A percentile compares a stretch with the other conserved stretches of the same genome.
Evolutionary conservation across 2,113 vertebrate species (phyloP).

Genomic region (Tenrec ecaudatus): DNA sequence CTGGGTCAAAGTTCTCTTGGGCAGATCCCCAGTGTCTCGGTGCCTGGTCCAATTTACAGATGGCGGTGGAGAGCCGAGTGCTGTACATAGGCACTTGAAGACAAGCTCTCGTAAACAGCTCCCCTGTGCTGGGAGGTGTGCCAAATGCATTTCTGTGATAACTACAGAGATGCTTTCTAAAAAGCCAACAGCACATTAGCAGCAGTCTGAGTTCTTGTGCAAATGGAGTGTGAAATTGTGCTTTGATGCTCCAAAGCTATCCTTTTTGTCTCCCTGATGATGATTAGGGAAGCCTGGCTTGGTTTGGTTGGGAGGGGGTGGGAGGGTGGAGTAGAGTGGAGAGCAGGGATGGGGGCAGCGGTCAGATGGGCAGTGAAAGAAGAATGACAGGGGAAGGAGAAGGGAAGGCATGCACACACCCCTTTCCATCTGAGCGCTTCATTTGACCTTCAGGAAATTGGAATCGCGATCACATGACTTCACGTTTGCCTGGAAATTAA

Average conservation of each 20-base stretch:
- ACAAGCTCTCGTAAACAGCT: slow-evolving; percentile 87
- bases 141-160: slow-evolving; percentile 86
- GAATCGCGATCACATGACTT: slow-evolving; percentile 55
- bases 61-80: slow-evolving; percentile 82
- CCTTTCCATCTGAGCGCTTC: slow-evolving; percentile 47
- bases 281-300: slow-evolving; percentile 84
- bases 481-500: slow-evolving; percentile 74
- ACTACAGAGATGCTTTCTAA: slow-evolving; percentile 85
- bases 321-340: slow-evolving; percentile 11
- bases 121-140: slow-evolving; percentile 82
- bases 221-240: slow-evolving; percentile 89
- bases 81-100: slow-evolving; percentile 83
- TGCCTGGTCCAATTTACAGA: slow-evolving; percentile 84
- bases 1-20: slow-evolving; percentile 76
- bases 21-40: slow-evolving; percentile 79
- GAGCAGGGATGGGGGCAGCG: slow-evolving; percentile 32
- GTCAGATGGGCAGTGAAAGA: slow-evolving; percentile 65
- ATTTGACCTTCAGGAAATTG: slow-evolving; percentile 84
- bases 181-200: slow-evolving; percentile 87
- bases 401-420: background rate
- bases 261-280: slow-evolving; percentile 86
- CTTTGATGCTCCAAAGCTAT: slow-evolving; percentile 79
- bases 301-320: slow-evolving; percentile 80
- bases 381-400: background rate
- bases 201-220: slow-evolving; percentile 86